Evolutionary conservation across 1,140 invertebrate species (phyloP), one percentile per base, ranked within the genome.

Genomic region (Ganaspis sp.): DNA sequence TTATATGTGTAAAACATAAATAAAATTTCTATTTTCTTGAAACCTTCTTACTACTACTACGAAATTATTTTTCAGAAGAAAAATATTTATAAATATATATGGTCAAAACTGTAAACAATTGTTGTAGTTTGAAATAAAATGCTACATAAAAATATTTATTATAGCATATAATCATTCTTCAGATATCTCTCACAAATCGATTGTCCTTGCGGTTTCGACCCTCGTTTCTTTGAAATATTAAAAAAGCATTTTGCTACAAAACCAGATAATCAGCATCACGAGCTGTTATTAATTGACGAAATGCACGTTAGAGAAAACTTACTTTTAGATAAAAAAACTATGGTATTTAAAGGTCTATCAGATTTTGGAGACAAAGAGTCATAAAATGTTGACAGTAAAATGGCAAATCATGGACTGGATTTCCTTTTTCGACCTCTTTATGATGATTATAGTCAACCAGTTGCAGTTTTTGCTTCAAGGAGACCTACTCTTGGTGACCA

Each of bases 281-380:
- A 78, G 38, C 26, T 82, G 17, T 38, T 83, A 15, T 49, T 83
- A 8, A 5, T 81, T 5, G 80, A 84, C 72, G 82, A 84, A 75
- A 82, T 84, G 9, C 45, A 49, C 4, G 58, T 72, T 19, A 15
- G 82, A 11, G 76, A 82, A 74, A 82, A 72, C 54, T 21, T 84
- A 5, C n/a, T 38, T 34, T 75, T 82, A 9, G 29, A 79, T 42
- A 58, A 80, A 1, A 54, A 71, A 75, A 74, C 73, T 15, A 29
- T 82, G n/a, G 74, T 45, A 0, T 82, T 79, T 38, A 77, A 58
- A 38, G 75, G 83, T 9, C 40, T 84, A 1, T 69, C 78, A 0
- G 78, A 84, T 72, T 80, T 80, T 21, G 82, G 83, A 9, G 74
- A 76, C 19, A 74, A 40, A 40, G 19, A 9, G 17, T 8, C 49